phyloP scores from a whole-genome alignment of 2,797 vertebrate genomes.

The Dromococcyx pavoninus region DNA sequence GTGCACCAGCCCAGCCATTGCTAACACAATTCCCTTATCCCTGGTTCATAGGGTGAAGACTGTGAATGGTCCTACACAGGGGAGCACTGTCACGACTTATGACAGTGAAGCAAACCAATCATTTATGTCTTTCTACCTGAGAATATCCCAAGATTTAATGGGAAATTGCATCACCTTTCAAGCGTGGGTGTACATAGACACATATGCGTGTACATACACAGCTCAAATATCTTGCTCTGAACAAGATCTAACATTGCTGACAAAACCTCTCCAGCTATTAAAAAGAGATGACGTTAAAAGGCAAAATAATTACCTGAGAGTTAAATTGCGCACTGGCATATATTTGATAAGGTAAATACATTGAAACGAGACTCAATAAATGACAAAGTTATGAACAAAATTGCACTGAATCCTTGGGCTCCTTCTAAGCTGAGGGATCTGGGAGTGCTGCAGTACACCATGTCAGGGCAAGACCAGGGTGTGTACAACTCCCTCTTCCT shows the following conservation, averaged over 20 bases:
- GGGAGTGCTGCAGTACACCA: not conserved
- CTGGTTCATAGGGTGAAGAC: not conserved
- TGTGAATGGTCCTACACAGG: not conserved
- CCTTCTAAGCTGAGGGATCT: not conserved
- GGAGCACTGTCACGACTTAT: not conserved
- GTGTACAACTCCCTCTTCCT: not conserved
- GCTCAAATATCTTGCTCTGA: conserved; percentile 34
- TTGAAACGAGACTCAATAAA: conserved; percentile 1
- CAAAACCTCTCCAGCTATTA: not conserved
- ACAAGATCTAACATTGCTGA: not conserved
- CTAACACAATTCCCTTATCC: not conserved
- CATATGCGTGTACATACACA: not conserved
- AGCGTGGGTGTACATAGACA: conserved; percentile 2
- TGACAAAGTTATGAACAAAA: not conserved
- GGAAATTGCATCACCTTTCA: conserved; percentile 48
- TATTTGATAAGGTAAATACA: not conserved
- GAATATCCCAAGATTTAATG: conserved; percentile 10
- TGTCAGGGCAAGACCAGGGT: conserved; percentile 45
- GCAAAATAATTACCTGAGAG: not conserved
- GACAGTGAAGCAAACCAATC: not conserved
- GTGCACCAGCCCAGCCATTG: not conserved
- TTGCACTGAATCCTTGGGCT: not conserved
- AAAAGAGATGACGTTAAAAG: not conserved
- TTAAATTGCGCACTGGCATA: not conserved
- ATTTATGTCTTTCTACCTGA: not conserved